A percentile compares a stretch with the other conserved stretches of the same genome.
Evolutionary conservation across 2,113 vertebrate genomes (phyloP).

Genomic region (Philantomba maxwellii): DNA sequence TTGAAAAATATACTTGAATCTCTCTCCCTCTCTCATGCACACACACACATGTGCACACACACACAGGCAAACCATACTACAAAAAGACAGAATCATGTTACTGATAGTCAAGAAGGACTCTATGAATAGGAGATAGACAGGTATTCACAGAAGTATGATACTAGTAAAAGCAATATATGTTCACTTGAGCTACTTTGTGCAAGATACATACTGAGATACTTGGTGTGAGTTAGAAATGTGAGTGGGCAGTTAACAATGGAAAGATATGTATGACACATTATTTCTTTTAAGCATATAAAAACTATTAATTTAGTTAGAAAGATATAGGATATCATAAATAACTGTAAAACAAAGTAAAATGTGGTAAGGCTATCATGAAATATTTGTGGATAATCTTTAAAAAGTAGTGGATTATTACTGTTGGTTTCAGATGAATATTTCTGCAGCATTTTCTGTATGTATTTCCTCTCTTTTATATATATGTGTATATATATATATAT

Average conservation of each 20-base stretch:
- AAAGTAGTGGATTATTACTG: not conserved
- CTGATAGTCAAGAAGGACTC: not conserved
- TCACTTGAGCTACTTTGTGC: not conserved
- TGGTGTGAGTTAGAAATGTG: not conserved
- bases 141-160: not conserved
- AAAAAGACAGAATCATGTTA: not conserved
- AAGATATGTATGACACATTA: not conserved
- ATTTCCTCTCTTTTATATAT: not conserved
- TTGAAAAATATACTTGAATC: not conserved
- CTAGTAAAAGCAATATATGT: not conserved
- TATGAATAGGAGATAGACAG: not conserved
- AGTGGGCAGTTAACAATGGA: not conserved
- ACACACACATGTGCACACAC: not conserved
- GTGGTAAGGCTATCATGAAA: not conserved
- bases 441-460: not conserved
- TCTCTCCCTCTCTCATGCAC: not conserved
- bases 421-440: not conserved
- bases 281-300: not conserved
- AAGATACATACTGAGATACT: not conserved
- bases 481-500: not conserved
- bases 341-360: not conserved
- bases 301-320: not conserved
- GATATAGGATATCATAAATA: not conserved
- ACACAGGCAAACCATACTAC: not conserved
- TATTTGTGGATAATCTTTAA: not conserved